Evolutionary conservation across 2,888 invertebrate species (phyloP).

Genomic region (Anthoptus insignis): DNA sequence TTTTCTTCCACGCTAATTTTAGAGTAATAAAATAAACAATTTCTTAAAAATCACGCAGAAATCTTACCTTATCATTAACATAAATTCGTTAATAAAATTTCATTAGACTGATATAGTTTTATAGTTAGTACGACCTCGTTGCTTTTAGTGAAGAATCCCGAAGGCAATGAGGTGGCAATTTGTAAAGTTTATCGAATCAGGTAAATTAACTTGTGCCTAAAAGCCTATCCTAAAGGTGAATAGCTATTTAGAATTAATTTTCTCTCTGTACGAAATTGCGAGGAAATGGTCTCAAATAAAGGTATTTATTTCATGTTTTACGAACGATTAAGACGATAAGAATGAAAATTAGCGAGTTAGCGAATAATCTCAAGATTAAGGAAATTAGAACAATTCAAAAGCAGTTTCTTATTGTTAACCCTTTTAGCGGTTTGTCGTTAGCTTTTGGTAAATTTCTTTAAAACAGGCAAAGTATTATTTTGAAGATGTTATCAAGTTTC

Average conservation of each 20-base stretch:
- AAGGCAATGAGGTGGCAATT: constrained; percentile 16
- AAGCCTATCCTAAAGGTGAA: constrained; percentile 19
- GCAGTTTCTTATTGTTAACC: neutral
- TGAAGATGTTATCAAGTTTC: too few relatives aligned
- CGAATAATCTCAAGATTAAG: neutral
- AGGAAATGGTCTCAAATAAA: constrained; percentile 42
- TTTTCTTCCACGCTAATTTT: too few relatives aligned
- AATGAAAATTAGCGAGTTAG: neutral
- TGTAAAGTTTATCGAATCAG: constrained; percentile 34
- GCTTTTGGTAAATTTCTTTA: neutral
- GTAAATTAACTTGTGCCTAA: constrained; percentile 26
- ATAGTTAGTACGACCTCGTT: neutral
- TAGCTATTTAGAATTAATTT: constrained; percentile 33
- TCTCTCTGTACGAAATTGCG: constrained; percentile 30
- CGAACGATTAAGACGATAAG: constrained; percentile 11
- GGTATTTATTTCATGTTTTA: constrained; percentile 21
- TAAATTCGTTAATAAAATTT: too few relatives aligned
- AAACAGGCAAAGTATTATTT: too few relatives aligned
- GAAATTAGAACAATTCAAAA: neutral
- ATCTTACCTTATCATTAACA: too few relatives aligned
- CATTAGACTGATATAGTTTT: neutral
- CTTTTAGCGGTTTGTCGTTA: neutral
- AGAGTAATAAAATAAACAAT: too few relatives aligned
- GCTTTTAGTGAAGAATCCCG: neutral
- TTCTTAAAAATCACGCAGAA: too few relatives aligned